These are phyloP conservation scores for Xiphophorus maculatus DNA, from an alignment of 2,113 vertebrate genomes.

Conservation along the genomic window DNA sequence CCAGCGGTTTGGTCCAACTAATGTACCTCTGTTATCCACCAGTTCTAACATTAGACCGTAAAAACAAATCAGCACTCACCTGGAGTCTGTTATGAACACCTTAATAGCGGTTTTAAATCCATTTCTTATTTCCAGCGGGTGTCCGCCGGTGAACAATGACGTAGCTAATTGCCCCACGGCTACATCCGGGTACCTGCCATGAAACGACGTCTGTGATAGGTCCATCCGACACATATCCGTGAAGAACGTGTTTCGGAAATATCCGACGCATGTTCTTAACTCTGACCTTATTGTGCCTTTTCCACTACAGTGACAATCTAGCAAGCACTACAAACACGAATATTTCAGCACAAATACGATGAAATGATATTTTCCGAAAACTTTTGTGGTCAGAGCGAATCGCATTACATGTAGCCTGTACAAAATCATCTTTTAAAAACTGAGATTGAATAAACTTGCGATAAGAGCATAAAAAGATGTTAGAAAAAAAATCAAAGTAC, in stretches of 20 bases:
- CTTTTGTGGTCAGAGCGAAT: too few relatives aligned
- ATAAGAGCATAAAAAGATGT: background rate
- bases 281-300: conserved; percentile 58
- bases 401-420: background rate
- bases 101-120: conserved; percentile 79
- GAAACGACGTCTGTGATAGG: conserved; percentile 66
- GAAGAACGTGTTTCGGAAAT: conserved; percentile 55
- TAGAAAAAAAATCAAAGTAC: background rate
- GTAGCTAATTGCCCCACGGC: conserved; percentile 82
- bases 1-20: background rate
- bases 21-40: background rate
- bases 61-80: conserved; percentile 62
- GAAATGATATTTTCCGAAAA: background rate
- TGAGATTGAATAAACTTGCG: background rate
- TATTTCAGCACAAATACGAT: background rate
- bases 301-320: conserved; percentile 18
- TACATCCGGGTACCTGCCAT: conserved; percentile 82
- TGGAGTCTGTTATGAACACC: conserved; percentile 73
- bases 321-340: background rate
- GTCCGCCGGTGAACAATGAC: conserved; percentile 88
- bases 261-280: conserved; percentile 57
- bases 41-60: background rate
- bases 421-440: too few relatives aligned
- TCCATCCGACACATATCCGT: conserved; percentile 13
- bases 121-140: conserved; percentile 83